Evolutionary conservation across 1,140 invertebrate genomes (phyloP).

Genomic region (Drosophila ananassae): DNA sequence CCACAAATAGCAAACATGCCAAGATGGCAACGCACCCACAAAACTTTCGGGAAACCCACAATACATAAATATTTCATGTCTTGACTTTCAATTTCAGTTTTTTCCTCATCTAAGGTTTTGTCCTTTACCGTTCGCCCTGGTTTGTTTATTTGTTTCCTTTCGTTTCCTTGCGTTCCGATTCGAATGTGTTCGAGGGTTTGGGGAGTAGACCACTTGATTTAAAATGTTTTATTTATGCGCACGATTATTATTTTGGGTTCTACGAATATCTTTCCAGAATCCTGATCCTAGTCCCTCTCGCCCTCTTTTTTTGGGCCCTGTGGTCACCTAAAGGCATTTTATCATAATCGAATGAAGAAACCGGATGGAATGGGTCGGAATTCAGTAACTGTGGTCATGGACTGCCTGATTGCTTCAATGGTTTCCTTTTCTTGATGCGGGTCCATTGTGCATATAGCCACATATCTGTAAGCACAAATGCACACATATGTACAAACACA

Average conservation of each 20-base stretch:
- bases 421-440: constrained; percentile 67
- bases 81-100: constrained; percentile 77
- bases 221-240: constrained; percentile 79
- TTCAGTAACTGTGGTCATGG: constrained; percentile 50
- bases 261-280: constrained; percentile 25
- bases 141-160: constrained; percentile 65
- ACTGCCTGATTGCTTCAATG: constrained; percentile 64
- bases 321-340: constrained; percentile 75
- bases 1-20: constrained; percentile 78
- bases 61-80: constrained; percentile 81
- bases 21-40: constrained; percentile 63
- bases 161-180: constrained; percentile 18
- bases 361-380: constrained; percentile 18
- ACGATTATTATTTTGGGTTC: constrained; percentile 77
- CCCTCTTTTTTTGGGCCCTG: constrained; percentile 42
- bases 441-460: constrained; percentile 55
- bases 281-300: constrained; percentile 2
- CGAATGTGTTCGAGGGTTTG: constrained; percentile 37
- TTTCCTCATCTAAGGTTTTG: constrained; percentile 31
- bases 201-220: constrained; percentile 69
- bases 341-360: constrained; percentile 69
- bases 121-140: constrained; percentile 53
- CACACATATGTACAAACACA: neutral
- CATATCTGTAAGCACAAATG: constrained; percentile 28
- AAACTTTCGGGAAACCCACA: constrained; percentile 46